Conservation (phyloP, 37 sponge, comb jelly and placozoan genomes). For the Ianthella basta region DNA sequence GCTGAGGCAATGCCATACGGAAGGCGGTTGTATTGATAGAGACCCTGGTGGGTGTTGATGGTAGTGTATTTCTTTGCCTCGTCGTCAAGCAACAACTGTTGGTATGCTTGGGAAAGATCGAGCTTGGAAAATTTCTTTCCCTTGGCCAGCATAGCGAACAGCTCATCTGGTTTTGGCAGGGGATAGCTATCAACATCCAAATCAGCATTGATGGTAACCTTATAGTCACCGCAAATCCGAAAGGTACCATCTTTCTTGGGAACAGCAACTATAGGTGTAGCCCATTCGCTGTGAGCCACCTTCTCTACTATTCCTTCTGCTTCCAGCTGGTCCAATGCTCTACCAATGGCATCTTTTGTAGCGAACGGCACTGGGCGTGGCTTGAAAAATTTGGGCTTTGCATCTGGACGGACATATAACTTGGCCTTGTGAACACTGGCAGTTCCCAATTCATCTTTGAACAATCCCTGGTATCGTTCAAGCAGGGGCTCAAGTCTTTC, state of each 20-base stretch:
- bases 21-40: conserved; percentile 12
- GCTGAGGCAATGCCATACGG: conserved; percentile 13
- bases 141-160: conserved; percentile 33
- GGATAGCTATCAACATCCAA: conserved; percentile 36
- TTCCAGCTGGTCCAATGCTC: conserved; percentile 6
- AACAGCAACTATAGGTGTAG: conserved; percentile 38
- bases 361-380: conserved; percentile 16
- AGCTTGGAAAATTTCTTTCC: conserved; percentile 37
- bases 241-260: background rate
- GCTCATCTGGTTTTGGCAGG: conserved; percentile 31
- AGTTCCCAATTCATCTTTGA: conserved; percentile 23
- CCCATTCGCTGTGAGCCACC: conserved; percentile 43
- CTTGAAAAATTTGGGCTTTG: background rate
- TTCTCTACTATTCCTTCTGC: conserved; percentile 30
- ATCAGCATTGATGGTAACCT: conserved; percentile 31
- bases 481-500: background rate
- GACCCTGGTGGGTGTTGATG: conserved; percentile 43
- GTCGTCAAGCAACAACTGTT: conserved; percentile 33
- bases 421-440: background rate
- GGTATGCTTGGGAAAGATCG: conserved; percentile 33
- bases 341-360: conserved; percentile 14
- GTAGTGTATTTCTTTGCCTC: conserved; percentile 12
- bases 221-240: conserved; percentile 49
- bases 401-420: background rate
- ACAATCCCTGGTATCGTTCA: background rate